Evolutionary conservation across 2,888 invertebrate species (phyloP).

Genomic region (Drosophila engyochracea): DNA sequence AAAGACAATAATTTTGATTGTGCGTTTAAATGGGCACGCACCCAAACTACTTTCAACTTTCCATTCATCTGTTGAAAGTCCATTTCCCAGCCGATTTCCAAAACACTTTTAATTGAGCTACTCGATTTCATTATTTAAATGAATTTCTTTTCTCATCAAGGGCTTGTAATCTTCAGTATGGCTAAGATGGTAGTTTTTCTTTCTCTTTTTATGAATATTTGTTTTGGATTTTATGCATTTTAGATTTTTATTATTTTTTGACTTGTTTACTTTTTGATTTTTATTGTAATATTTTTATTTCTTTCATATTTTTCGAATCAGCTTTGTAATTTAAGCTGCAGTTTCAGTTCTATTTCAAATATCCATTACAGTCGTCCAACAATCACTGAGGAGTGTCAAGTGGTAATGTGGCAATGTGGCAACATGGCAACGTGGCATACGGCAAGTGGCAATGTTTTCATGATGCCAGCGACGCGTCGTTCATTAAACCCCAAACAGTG

Average conservation of each 20-base stretch:
- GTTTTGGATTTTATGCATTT: background rate
- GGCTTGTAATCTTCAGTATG: background rate
- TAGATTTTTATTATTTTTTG: background rate
- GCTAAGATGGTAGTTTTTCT: background rate
- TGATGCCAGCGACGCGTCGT: constrained; percentile 15
- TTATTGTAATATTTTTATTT: background rate
- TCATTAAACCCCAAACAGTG: constrained; percentile 29
- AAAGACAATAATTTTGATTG: background rate
- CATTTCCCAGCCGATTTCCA: background rate
- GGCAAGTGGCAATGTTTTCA: constrained; percentile 6
- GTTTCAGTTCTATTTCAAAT: constrained; percentile 4
- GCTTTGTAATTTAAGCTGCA: constrained; percentile 1
- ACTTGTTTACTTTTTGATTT: background rate
- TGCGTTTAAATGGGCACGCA: background rate
- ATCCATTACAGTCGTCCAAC: background rate
- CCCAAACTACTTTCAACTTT: background rate
- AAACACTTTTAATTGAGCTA: background rate
- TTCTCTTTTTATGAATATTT: background rate
- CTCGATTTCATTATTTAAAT: background rate
- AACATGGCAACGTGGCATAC: constrained; percentile 8
- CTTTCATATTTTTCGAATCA: background rate
- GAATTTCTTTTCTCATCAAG: background rate
- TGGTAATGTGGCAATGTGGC: constrained; percentile 1
- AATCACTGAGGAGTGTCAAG: constrained; percentile 9
- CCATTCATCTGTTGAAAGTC: background rate